Percentiles rank a stretch among this genome's conserved stretches.
phyloP scores from a whole-genome alignment of 2,888 invertebrate species.

The Chrysolina haemoptera region DNA sequence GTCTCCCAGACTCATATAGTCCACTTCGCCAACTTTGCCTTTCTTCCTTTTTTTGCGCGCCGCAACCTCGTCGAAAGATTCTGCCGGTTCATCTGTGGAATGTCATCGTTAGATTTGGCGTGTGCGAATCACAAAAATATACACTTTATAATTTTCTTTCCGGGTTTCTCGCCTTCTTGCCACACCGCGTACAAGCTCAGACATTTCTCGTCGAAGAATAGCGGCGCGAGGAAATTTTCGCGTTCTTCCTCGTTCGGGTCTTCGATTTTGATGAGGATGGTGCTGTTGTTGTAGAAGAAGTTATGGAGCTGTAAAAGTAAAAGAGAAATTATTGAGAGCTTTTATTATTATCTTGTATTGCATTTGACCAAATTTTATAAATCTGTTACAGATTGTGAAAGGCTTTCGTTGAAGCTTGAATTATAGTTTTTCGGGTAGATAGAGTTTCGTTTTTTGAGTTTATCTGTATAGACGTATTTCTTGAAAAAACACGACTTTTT shows the following conservation, averaged over 20 bases:
- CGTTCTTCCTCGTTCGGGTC: conserved; percentile 64
- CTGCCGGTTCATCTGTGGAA: conserved; percentile 30
- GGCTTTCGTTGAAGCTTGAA: too few relatives aligned
- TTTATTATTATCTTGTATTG: too few relatives aligned
- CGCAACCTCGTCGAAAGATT: background rate
- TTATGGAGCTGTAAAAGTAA: conserved; percentile 58
- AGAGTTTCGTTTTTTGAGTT: too few relatives aligned
- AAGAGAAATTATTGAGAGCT: background rate
- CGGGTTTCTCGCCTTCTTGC: conserved; percentile 36
- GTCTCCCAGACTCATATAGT: conserved; percentile 15
- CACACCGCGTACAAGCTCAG: conserved; percentile 55
- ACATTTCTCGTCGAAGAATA: conserved; percentile 61
- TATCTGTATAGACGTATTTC: too few relatives aligned
- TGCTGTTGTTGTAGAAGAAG: conserved; percentile 64
- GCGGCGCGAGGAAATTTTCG: conserved; percentile 63
- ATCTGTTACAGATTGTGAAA: too few relatives aligned
- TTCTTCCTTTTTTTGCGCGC: conserved; percentile 30
- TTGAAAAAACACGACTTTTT: too few relatives aligned
- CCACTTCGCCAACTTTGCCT: conserved; percentile 20
- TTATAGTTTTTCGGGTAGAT: too few relatives aligned
- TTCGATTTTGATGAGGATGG: conserved; percentile 61
- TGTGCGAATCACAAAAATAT: conserved; percentile 29
- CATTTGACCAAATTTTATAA: too few relatives aligned
- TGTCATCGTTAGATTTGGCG: conserved; percentile 10
- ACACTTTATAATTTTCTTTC: conserved; percentile 44